Percentiles rank a stretch among this genome's conserved stretches.
These are phyloP conservation scores for Phylloscopus collybita DNA, from an alignment of 2,797 vertebrate genomes.

Conservation along the genomic window DNA sequence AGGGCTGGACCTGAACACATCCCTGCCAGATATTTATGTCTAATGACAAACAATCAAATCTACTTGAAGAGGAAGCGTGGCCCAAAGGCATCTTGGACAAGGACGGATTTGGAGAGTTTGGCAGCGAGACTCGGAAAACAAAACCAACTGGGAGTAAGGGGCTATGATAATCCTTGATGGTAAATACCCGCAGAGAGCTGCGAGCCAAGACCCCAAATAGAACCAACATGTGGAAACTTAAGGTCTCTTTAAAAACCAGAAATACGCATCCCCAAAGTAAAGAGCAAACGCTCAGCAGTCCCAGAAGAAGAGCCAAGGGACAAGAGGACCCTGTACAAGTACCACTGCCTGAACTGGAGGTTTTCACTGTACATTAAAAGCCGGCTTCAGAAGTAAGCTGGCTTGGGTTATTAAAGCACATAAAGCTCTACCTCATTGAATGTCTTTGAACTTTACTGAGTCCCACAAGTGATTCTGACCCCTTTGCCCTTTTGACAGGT, in stretches of 20 bases:
- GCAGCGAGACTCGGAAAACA: neutral
- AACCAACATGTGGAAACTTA: slow-evolving; percentile 7
- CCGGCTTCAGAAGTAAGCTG: slow-evolving; percentile 84
- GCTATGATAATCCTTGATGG: neutral
- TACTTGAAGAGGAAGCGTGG: neutral
- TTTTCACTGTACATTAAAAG: slow-evolving; percentile 79
- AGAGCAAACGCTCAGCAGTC: neutral
- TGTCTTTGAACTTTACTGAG: slow-evolving; percentile 97
- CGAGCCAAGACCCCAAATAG: neutral
- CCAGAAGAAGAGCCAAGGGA: slow-evolving; percentile 50
- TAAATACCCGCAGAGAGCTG: neutral
- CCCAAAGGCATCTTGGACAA: slow-evolving; percentile 11
- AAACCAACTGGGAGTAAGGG: neutral
- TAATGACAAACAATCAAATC: slow-evolving; percentile 31
- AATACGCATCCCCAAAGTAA: neutral
- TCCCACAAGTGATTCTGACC: slow-evolving; percentile 94
- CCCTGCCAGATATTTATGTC: neutral
- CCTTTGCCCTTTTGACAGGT: slow-evolving; percentile 96
- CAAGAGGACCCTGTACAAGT: slow-evolving; percentile 29
- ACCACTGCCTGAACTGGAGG: slow-evolving; percentile 57
- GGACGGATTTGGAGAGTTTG: neutral
- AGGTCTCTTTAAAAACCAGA: neutral
- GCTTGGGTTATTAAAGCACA: slow-evolving; percentile 91
- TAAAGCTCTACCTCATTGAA: slow-evolving; percentile 87
- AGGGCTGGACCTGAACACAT: neutral